Evolutionary conservation across 92 coral and sea anemone genomes (phyloP).

Genomic region (Diadumene lineata): DNA sequence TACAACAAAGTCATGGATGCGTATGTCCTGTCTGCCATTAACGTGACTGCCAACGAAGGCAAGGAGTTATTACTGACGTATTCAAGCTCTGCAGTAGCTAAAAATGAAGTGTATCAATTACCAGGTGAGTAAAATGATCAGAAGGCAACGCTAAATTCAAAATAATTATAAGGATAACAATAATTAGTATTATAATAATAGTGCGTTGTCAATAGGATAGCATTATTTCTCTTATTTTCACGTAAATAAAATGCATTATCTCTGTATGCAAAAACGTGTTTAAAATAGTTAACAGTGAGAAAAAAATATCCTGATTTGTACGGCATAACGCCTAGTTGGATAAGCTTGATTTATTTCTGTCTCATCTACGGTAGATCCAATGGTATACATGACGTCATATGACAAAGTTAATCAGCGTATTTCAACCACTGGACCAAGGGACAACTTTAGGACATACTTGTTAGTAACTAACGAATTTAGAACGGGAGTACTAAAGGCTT

Average conservation of each 20-base stretch:
- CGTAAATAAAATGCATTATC: too few species aligned
- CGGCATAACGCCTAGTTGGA: too few species aligned
- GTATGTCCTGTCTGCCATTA: constrained; percentile 13
- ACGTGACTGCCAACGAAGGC: constrained; percentile 38
- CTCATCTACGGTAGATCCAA: constrained; percentile 16
- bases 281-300: too few species aligned
- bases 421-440: constrained; percentile 7
- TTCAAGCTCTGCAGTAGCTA: neutral
- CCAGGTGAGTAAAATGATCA: too few species aligned
- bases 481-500: constrained; percentile 42
- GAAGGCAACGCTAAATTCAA: too few species aligned
- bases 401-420: neutral
- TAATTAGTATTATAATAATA: too few species aligned
- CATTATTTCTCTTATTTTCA: too few species aligned
- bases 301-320: too few species aligned
- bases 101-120: neutral
- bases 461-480: constrained; percentile 47
- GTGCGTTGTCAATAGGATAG: too few species aligned
- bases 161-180: too few species aligned
- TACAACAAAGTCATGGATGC: constrained; percentile 51
- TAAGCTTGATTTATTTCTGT: too few species aligned
- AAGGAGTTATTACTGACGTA: constrained; percentile 19
- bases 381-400: neutral
- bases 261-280: too few species aligned
- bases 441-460: constrained; percentile 36